Evolutionary conservation across 2,888 invertebrate species (phyloP).

Genomic region (Ichneumon xanthorius): DNA sequence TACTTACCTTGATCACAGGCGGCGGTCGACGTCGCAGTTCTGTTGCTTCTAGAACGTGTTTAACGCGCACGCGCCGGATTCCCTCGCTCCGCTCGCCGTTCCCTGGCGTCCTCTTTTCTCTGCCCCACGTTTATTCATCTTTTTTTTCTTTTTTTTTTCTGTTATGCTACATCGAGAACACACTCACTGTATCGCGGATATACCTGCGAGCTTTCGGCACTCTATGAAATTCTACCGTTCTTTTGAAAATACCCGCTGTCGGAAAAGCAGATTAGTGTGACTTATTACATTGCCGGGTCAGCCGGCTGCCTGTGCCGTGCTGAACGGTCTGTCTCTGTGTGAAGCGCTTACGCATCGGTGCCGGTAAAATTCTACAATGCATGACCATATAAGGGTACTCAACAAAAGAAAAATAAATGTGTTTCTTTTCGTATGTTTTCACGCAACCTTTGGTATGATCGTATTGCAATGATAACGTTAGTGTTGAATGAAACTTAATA

Average conservation of each 20-base stretch:
- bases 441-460: too few relatives aligned
- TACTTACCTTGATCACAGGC: conserved; percentile 23
- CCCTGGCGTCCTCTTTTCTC: not conserved
- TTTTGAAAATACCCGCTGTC: not conserved
- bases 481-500: not conserved
- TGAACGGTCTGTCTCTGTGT: not conserved
- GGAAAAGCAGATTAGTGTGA: conserved; percentile 11
- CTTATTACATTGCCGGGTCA: conserved; percentile 12
- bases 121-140: conserved; percentile 9
- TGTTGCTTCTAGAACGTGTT: conserved; percentile 65
- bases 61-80: conserved; percentile 51
- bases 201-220: not conserved
- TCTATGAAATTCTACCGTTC: not conserved
- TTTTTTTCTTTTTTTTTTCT: conserved; percentile 5
- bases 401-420: not conserved
- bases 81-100: conserved; percentile 27
- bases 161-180: not conserved
- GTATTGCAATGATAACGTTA: too few relatives aligned
- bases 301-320: not conserved
- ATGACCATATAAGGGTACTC: not conserved
- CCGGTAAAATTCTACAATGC: not conserved
- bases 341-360: not conserved
- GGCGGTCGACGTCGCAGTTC: conserved; percentile 22
- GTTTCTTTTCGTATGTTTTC: too few relatives aligned
- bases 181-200: not conserved